Percentiles rank a stretch among this genome's conserved stretches.
Conservation (phyloP, 2,113 vertebrate genomes). For the Pelecanoides urinatrix region DNA sequence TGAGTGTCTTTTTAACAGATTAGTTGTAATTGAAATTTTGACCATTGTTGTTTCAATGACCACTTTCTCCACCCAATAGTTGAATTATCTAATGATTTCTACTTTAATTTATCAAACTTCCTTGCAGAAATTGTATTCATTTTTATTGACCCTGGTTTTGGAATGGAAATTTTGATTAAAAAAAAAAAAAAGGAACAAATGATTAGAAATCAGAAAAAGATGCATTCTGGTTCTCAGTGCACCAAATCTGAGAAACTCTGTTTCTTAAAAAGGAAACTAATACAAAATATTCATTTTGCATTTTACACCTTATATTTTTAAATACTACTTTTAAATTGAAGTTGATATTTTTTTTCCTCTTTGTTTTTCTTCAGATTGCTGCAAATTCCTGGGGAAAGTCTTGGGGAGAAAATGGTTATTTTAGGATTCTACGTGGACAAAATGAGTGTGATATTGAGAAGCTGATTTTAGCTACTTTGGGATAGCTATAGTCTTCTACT, state of each 20-base stretch:
- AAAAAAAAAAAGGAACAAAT: neutral
- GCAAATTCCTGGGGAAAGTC: slow-evolving; percentile 80
- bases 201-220: neutral
- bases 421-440: slow-evolving; percentile 77
- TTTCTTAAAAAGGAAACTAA: neutral
- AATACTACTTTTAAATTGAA: neutral
- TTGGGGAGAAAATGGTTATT: slow-evolving; percentile 82
- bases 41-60: neutral
- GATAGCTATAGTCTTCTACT: slow-evolving; percentile 20
- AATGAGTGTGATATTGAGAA: slow-evolving; percentile 82
- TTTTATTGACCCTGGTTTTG: neutral
- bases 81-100: neutral
- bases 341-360: neutral
- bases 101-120: neutral
- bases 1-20: neutral
- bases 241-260: neutral
- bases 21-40: neutral
- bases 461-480: slow-evolving; percentile 73
- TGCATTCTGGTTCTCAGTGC: neutral
- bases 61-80: neutral
- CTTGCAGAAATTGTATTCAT: neutral
- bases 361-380: slow-evolving; percentile 67
- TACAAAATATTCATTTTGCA: neutral
- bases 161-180: neutral
- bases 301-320: neutral